These are phyloP conservation scores for Sphyrna mokarran DNA, from an alignment of 2,113 vertebrate species.

Conservation along the genomic window DNA sequence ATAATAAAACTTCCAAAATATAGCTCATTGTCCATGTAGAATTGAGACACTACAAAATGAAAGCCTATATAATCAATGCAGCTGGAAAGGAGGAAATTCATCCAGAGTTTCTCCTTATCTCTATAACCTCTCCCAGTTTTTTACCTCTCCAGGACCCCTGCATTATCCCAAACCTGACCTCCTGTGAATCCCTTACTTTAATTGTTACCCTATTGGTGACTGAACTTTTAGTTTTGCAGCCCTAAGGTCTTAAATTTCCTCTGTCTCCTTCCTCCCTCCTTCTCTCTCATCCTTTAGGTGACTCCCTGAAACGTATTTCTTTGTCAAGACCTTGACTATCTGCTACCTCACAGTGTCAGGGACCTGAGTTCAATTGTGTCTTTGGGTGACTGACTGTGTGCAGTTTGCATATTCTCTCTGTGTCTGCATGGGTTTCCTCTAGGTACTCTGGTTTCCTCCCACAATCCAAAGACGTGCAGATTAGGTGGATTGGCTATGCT, in stretches of 20 bases:
- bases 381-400: no score
- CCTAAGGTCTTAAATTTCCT: not conserved
- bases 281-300: not conserved
- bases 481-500: no score
- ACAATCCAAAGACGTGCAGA: no score
- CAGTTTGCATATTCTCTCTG: no score
- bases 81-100: not conserved
- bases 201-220: not conserved
- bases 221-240: not conserved
- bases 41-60: not conserved
- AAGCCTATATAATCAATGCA: not conserved
- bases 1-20: not conserved
- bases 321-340: no score
- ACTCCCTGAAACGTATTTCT: not conserved
- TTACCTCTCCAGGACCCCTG: not conserved
- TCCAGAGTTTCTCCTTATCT: not conserved
- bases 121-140: not conserved
- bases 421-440: no score
- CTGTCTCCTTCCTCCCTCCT: no score
- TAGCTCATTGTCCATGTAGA: not conserved
- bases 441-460: no score
- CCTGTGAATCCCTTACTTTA: not conserved
- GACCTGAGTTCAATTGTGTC: no score
- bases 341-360: no score
- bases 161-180: not conserved